A percentile compares a stretch with the other conserved stretches of the same genome.
Evolutionary conservation across 2,797 vertebrate genomes (phyloP).

Genomic region (Hypotaenidia philippensis): DNA sequence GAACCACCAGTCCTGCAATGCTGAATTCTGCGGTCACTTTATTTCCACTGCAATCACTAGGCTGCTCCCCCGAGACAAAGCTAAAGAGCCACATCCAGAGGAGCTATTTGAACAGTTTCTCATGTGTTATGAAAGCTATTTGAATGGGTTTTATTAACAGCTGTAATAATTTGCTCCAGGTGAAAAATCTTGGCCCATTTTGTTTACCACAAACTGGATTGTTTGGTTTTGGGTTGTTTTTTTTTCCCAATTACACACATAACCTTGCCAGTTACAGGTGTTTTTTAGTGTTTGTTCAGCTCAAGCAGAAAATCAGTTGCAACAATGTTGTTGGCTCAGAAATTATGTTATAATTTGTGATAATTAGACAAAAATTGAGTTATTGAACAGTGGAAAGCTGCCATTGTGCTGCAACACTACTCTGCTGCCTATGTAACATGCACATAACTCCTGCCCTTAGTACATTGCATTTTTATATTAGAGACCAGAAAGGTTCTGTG

Average conservation of each 20-base stretch:
- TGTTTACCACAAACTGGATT: conserved; percentile 26
- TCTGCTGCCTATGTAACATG: neutral
- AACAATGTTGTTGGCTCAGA: conserved; percentile 41
- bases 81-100: neutral
- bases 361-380: conserved; percentile 61
- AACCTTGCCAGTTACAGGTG: conserved; percentile 44
- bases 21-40: neutral
- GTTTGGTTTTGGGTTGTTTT: neutral
- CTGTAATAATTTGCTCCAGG: conserved; percentile 63
- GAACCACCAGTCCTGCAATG: neutral
- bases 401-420: neutral
- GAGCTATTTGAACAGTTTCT: conserved; percentile 51
- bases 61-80: neutral
- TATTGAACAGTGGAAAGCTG: conserved; percentile 12
- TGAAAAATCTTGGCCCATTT: conserved; percentile 14
- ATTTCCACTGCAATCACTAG: neutral
- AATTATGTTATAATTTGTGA: conserved; percentile 34
- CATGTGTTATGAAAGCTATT: conserved; percentile 8
- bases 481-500: neutral
- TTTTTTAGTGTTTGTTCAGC: conserved; percentile 33
- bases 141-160: conserved; percentile 38
- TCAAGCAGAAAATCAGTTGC: conserved; percentile 62
- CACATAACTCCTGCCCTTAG: neutral
- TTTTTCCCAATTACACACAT: neutral
- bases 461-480: neutral